phyloP scores from a whole-genome alignment of 2,888 invertebrate species.

The Tubiluchus corallicola region DNA sequence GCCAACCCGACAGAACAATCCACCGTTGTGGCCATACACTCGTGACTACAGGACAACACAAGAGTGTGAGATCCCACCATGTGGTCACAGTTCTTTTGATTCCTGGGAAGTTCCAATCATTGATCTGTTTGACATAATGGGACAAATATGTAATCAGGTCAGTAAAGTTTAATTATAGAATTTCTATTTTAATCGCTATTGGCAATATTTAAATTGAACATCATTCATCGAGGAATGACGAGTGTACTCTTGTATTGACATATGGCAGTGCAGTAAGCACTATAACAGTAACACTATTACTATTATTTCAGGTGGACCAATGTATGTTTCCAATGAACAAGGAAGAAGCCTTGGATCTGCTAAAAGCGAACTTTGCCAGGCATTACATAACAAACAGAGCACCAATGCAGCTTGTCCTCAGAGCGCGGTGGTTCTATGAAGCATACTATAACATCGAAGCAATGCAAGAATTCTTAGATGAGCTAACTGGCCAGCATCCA shows the following conservation, averaged over 20 bases:
- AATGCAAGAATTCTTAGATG: constrained; percentile 1
- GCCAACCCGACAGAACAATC: constrained; percentile 34
- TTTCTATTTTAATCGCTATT: no score
- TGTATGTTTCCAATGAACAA: neutral
- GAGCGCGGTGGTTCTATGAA: neutral
- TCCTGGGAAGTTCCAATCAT: constrained; percentile 48
- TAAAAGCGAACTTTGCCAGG: neutral
- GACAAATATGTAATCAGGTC: neutral
- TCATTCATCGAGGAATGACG: no score
- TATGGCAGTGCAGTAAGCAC: no score
- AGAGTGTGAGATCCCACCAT: constrained; percentile 38
- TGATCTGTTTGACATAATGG: constrained; percentile 33
- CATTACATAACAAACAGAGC: neutral
- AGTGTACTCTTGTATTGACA: no score
- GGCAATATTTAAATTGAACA: no score
- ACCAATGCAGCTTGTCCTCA: neutral
- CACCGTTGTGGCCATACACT: constrained; percentile 47
- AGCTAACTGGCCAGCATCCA: neutral
- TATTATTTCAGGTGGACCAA: no score
- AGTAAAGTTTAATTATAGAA: no score
- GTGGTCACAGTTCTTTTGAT: constrained; percentile 39
- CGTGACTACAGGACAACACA: constrained; percentile 38
- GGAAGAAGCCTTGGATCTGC: neutral
- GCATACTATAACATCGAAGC: neutral
- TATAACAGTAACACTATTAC: no score